phyloP scores from a whole-genome alignment of 2,888 invertebrate genomes.

The Steromphala cineraria region DNA sequence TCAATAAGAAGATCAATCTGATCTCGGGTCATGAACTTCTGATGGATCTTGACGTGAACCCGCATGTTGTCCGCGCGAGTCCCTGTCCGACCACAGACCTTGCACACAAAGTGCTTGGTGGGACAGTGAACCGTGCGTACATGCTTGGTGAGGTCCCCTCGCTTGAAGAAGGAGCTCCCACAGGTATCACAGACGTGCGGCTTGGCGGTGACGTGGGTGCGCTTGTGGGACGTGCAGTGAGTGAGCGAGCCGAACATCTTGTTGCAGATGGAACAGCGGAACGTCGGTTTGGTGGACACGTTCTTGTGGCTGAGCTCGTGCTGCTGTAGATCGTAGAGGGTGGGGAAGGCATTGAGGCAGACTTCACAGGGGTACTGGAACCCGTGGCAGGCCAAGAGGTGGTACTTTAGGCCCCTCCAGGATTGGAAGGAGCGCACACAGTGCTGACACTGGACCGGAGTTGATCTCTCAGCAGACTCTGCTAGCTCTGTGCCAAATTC shows the following conservation, averaged over 20 bases:
- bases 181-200: constrained; percentile 52
- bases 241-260: constrained; percentile 45
- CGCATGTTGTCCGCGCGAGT: constrained; percentile 61
- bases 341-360: constrained; percentile 40
- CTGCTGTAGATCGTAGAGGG: constrained; percentile 33
- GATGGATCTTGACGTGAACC: constrained; percentile 47
- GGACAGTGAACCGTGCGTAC: constrained; percentile 55
- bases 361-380: constrained; percentile 39
- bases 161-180: constrained; percentile 54
- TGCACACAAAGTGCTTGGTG: constrained; percentile 51
- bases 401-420: constrained; percentile 38
- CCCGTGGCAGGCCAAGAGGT: constrained; percentile 36
- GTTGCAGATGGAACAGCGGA: constrained; percentile 44
- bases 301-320: constrained; percentile 36
- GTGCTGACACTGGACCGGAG: constrained; percentile 34
- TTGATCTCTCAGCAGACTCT: neutral
- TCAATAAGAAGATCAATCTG: constrained; percentile 20
- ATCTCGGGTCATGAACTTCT: constrained; percentile 32
- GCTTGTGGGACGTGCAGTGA: constrained; percentile 54
- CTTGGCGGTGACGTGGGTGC: constrained; percentile 49
- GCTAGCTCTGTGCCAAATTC: neutral
- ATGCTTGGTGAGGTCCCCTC: constrained; percentile 60
- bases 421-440: constrained; percentile 36
- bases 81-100: constrained; percentile 55
- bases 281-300: constrained; percentile 34